Evolutionary conservation across 2,888 invertebrate species (phyloP).

Genomic region (Heteromyza rotundicornis): DNA sequence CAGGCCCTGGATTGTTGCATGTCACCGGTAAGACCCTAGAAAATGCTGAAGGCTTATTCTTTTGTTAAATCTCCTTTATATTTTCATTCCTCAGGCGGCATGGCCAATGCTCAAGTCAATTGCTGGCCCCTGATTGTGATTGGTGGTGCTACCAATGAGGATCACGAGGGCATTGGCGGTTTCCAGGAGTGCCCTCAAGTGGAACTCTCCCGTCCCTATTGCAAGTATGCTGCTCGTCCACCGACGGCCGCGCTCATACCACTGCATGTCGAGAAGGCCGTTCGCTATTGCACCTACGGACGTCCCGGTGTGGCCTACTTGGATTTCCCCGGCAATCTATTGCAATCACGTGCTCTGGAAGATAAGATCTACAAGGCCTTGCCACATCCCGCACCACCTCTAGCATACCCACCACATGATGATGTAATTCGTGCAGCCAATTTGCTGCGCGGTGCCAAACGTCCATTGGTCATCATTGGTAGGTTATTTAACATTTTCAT

Average conservation of each 20-base stretch:
- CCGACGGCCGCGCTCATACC: conserved; percentile 83
- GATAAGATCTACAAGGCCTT: conserved; percentile 55
- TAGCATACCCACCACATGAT: conserved; percentile 75
- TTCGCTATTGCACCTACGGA: conserved; percentile 81
- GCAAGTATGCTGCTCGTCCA: conserved; percentile 91
- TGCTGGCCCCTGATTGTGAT: conserved; percentile 94
- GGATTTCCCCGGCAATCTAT: conserved; percentile 88
- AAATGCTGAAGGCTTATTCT: neutral
- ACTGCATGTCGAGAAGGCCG: conserved; percentile 89
- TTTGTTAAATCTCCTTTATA: neutral
- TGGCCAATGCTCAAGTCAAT: conserved; percentile 97
- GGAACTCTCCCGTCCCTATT: conserved; percentile 84
- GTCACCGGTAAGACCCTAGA: conserved; percentile 69
- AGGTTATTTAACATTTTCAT: no score
- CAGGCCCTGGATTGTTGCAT: conserved; percentile 94
- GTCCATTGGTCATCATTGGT: conserved; percentile 87
- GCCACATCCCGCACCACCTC: conserved; percentile 65
- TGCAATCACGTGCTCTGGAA: conserved; percentile 64
- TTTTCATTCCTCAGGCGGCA: conserved; percentile 71
- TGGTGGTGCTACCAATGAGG: conserved; percentile 88
- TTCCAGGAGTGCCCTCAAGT: conserved; percentile 95
- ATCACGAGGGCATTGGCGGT: conserved; percentile 94
- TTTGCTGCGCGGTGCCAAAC: conserved; percentile 72
- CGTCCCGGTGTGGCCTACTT: conserved; percentile 90
- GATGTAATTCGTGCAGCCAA: conserved; percentile 75